Evolutionary conservation across 2,797 vertebrate species (phyloP).

Genomic region (Melanogrammus aeglefinus): DNA sequence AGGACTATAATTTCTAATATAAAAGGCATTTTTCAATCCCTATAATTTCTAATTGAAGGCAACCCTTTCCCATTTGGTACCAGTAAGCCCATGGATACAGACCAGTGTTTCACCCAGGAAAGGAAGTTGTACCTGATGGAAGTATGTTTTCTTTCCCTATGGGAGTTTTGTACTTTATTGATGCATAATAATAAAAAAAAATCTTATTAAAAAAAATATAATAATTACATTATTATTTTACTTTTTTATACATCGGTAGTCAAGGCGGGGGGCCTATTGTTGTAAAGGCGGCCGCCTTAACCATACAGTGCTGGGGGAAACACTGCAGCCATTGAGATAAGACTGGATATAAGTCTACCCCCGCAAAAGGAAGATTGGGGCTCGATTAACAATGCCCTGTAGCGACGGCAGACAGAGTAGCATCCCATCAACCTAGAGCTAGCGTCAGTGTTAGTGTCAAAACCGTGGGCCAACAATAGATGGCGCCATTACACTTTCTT

Average conservation of each 20-base stretch:
- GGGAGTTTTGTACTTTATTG: too few relatives aligned
- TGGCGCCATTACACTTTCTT: constrained; percentile 51
- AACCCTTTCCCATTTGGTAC: not conserved
- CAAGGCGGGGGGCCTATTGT: too few relatives aligned
- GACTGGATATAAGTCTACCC: not conserved
- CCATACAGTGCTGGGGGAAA: too few relatives aligned
- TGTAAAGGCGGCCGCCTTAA: too few relatives aligned
- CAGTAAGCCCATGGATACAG: not conserved
- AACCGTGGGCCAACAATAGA: constrained; percentile 44
- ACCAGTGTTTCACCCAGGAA: too few relatives aligned
- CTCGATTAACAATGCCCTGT: not conserved
- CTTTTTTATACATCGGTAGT: too few relatives aligned
- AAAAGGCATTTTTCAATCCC: not conserved
- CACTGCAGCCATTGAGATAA: not conserved
- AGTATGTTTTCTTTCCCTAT: too few relatives aligned
- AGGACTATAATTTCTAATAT: not conserved
- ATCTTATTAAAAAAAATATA: too few relatives aligned
- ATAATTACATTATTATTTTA: too few relatives aligned
- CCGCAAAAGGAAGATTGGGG: not conserved
- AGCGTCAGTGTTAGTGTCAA: not conserved
- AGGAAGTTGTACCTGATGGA: too few relatives aligned
- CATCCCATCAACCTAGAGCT: too few relatives aligned
- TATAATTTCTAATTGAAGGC: not conserved
- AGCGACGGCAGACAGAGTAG: not conserved
- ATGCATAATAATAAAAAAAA: too few relatives aligned